These are phyloP conservation scores for Drosophila macrospina DNA, from an alignment of 2,888 invertebrate genomes.

Conservation along the genomic window DNA sequence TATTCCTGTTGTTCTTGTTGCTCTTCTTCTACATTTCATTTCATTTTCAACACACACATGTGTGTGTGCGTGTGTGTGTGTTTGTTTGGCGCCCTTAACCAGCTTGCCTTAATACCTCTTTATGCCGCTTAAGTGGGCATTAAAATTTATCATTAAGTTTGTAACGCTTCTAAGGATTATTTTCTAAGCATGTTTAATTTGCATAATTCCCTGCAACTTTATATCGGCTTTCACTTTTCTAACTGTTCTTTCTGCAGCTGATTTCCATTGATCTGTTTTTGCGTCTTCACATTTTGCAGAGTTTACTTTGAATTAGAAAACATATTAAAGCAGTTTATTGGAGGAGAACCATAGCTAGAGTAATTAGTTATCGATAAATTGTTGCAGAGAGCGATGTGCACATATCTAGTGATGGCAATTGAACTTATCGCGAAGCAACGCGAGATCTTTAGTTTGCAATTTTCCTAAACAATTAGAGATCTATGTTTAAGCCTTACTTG, in stretches of 20 bases:
- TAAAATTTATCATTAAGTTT: conserved; percentile 54
- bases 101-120: conserved; percentile 45
- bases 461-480: too few species aligned
- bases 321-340: too few species aligned
- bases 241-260: background rate
- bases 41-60: background rate
- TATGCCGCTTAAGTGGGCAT: conserved; percentile 39
- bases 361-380: too few species aligned
- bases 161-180: conserved; percentile 34
- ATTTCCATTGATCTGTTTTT: background rate
- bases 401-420: too few species aligned
- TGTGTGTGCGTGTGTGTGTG: background rate
- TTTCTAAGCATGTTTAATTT: conserved; percentile 32
- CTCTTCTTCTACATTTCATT: conserved; percentile 24
- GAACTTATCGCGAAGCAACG: too few species aligned
- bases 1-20: conserved; percentile 56
- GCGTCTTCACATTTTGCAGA: background rate
- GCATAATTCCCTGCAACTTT: conserved; percentile 27
- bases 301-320: too few species aligned
- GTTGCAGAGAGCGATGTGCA: too few species aligned
- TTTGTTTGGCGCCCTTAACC: conserved; percentile 32
- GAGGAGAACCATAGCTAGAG: too few species aligned
- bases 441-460: too few species aligned
- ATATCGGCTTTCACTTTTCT: background rate
- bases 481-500: too few species aligned